These are phyloP conservation scores for Capitella teleta DNA, from an alignment of 1,140 invertebrate genomes.

Conservation along the genomic window DNA sequence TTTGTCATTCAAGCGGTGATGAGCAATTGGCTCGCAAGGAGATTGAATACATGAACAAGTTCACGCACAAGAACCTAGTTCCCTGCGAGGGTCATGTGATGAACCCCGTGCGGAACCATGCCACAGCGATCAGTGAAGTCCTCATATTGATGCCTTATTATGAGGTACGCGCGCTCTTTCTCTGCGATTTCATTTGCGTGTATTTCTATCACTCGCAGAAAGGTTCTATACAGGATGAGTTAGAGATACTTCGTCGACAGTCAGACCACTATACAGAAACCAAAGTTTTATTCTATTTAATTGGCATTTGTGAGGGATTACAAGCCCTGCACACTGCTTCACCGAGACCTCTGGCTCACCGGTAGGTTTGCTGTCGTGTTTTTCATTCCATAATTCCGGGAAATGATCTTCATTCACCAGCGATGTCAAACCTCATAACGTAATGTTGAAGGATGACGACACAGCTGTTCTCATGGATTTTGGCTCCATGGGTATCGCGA, in stretches of 20 bases:
- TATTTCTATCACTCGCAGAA: constrained; percentile 42
- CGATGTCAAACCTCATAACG: constrained; percentile 74
- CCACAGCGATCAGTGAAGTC: constrained; percentile 51
- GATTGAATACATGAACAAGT: constrained; percentile 59
- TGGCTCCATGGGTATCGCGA: constrained; percentile 63
- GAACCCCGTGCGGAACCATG: constrained; percentile 20
- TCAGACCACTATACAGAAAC: constrained; percentile 53
- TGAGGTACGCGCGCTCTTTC: constrained; percentile 45
- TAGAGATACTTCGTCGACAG: constrained; percentile 50
- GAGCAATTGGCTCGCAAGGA: constrained; percentile 61
- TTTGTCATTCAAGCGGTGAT: constrained; percentile 67
- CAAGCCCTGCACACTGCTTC: constrained; percentile 61
- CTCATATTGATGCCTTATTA: constrained; percentile 68
- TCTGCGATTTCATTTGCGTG: no score
- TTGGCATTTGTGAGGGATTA: constrained; percentile 62
- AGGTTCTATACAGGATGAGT: constrained; percentile 62
- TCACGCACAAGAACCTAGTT: constrained; percentile 67
- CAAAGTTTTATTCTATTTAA: constrained; percentile 59
- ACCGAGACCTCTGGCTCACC: constrained; percentile 1
- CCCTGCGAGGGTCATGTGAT: constrained; percentile 60
- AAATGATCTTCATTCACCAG: constrained; percentile 28
- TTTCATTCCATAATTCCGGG: neutral
- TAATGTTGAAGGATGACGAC: constrained; percentile 60
- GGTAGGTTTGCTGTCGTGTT: constrained; percentile 1
- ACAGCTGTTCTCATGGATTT: constrained; percentile 72